These are phyloP conservation scores for Tamandua tetradactyla DNA, from an alignment of 2,797 vertebrate species.

Conservation along the genomic window DNA sequence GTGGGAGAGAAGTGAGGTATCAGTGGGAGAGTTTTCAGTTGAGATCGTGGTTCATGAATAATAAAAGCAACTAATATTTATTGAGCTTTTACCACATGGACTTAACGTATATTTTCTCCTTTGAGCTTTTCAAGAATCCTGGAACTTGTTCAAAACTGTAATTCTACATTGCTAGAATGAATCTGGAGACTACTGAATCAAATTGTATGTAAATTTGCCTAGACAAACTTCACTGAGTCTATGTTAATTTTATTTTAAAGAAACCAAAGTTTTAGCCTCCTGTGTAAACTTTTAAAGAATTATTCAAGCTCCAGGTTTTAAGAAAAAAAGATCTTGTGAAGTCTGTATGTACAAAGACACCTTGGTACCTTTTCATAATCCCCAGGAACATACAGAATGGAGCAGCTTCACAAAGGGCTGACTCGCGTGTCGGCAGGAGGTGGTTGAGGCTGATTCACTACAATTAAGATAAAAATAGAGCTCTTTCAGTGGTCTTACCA, in stretches of 20 bases:
- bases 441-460: constrained; percentile 49
- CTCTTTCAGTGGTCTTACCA: constrained; percentile 63
- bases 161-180: not conserved
- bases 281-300: constrained; percentile 21
- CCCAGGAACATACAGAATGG: constrained; percentile 19
- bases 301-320: constrained; percentile 8
- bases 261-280: not conserved
- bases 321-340: not conserved
- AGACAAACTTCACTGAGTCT: not conserved
- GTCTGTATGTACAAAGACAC: constrained; percentile 26
- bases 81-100: not conserved
- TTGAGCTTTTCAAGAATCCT: not conserved
- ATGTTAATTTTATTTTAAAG: constrained; percentile 49
- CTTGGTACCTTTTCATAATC: constrained; percentile 17
- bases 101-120: not conserved
- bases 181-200: not conserved
- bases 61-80: not conserved
- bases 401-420: constrained; percentile 15
- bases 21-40: not conserved
- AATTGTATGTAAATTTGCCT: not conserved
- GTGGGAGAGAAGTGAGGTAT: not conserved
- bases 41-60: not conserved
- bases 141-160: not conserved
- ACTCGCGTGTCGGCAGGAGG: constrained; percentile 18
- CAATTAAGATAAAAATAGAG: constrained; percentile 75